A percentile compares a stretch with the other conserved stretches of the same genome.
Conservation (phyloP, 2,888 invertebrate species). For the Aphodius granarius region DNA sequence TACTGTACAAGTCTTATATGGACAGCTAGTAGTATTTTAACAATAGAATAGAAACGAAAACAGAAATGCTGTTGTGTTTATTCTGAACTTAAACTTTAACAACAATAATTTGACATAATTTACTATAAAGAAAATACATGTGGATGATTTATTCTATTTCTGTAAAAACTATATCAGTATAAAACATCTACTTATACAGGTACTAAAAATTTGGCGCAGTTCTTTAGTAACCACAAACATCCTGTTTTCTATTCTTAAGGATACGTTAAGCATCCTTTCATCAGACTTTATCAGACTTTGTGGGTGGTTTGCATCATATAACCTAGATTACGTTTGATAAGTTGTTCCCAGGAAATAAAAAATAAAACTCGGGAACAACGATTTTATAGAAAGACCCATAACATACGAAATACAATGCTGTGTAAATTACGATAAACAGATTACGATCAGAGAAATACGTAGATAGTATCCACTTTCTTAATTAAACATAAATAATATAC, state of each 20-base stretch:
- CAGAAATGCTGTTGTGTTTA: no score
- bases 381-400: not conserved
- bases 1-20: not conserved
- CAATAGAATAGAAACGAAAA: no score
- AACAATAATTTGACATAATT: no score
- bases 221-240: not conserved
- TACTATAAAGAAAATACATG: no score
- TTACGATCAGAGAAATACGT: not conserved
- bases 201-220: not conserved
- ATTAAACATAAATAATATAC: not conserved
- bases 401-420: not conserved
- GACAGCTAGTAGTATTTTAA: not conserved
- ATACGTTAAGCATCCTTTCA: not conserved
- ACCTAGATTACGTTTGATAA: not conserved
- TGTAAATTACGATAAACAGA: not conserved
- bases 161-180: no score
- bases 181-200: no score
- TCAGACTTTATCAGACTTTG: not conserved
- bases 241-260: not conserved
- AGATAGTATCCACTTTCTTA: not conserved
- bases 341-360: not conserved
- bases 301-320: not conserved
- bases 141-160: no score
- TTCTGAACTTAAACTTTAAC: no score
- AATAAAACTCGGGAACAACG: no score